Base-by-base conservation (phyloP, 2,113 vertebrate genomes). In the Coryphaenoides rupestris region DNA sequence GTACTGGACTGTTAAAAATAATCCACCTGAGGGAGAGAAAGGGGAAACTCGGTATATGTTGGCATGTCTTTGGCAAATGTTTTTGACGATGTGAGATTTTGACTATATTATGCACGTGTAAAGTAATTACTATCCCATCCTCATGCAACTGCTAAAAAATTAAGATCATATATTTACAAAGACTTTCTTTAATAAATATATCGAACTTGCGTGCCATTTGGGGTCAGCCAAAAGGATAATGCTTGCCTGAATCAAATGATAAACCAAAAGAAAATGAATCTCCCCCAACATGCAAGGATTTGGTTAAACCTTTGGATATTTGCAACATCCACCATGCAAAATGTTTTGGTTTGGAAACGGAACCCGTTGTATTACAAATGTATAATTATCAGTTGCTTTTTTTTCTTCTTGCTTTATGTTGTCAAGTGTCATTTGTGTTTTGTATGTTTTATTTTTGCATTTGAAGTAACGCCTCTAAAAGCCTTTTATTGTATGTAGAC, bases 401-500 rank as follows among this genome's bases (percentile, higher is more conserved):
- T 63, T 58, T 76, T 63, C 65, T 60, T 64, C 59, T 63, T 21
- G 47, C 73, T 33, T 54, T 21, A 71, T 74, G 59, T 57, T 77
- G 55, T 78, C 58, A 52, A 21, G 55, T 17, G 15, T 26, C 50
- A n/a, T 46, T 21, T 19, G 47, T 55, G 17, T 69, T 62, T 54
- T 53, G 33, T 40, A 40, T 40, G 33, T 40, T 40, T 40, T 12
- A 40, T 12, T 40, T 76, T 78, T 79, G 69, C 60, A 70, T 79
- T 78, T 58, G 63, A 71, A 79, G 74, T 73, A 59, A 77, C 63
- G 78, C 82, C 84, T 79, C 71, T 79, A 74, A 68, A 75, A 85
- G 83, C 85, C 68, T 87, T 88, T 84, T 40, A 56, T 58, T 84
- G 75, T 89, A 80, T 55, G 66, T 83, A 81, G 71, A 73, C 68